Conservation (phyloP, 2,113 vertebrate species). For the Alexandromys fortis region DNA sequence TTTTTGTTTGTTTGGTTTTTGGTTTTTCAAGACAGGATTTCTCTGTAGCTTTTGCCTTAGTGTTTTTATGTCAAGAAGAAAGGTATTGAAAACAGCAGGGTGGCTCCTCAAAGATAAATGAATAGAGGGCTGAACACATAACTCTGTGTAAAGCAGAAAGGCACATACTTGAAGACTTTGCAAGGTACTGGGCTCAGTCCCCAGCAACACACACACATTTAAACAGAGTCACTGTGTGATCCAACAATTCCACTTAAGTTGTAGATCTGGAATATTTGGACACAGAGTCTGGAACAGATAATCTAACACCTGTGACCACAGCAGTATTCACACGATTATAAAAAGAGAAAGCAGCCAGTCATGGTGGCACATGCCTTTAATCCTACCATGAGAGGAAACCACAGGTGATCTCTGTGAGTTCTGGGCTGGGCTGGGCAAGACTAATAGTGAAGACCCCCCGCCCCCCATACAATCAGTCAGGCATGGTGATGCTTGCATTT, state of each 20-base stretch:
- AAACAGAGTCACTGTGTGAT: neutral
- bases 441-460: neutral
- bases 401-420: neutral
- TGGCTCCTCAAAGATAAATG: neutral
- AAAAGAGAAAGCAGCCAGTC: neutral
- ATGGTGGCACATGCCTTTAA: neutral
- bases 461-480: neutral
- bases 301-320: neutral
- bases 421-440: neutral
- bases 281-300: neutral
- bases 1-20: neutral
- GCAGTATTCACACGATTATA: neutral
- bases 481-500: neutral
- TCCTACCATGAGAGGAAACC: neutral
- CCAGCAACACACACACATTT: neutral
- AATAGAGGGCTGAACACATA: neutral
- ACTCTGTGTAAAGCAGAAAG: neutral
- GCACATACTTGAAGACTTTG: neutral
- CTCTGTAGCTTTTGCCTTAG: neutral
- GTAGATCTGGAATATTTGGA: neutral
- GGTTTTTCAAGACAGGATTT: no score
- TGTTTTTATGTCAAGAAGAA: slow-evolving; percentile 26
- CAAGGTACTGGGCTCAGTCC: no score
- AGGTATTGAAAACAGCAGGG: neutral
- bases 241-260: neutral